Evolutionary conservation across 2,797 vertebrate genomes (phyloP).

Genomic region (Onychomys arenicola): DNA sequence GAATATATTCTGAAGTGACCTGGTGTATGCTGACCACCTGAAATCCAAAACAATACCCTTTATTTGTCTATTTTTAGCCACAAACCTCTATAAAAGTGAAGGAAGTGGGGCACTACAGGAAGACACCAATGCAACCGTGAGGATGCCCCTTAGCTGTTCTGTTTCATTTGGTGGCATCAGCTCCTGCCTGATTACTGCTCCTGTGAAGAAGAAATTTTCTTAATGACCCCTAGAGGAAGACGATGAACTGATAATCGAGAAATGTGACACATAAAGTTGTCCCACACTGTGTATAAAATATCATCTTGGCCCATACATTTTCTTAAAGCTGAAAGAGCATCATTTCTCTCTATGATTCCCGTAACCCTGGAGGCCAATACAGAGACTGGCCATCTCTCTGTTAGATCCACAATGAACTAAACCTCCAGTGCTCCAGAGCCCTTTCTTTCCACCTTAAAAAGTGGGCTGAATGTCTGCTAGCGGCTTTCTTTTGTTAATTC

Average conservation of each 20-base stretch:
- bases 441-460: neutral
- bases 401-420: conserved; percentile 4
- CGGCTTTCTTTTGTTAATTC: conserved; percentile 47
- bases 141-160: neutral
- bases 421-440: neutral
- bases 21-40: neutral
- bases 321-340: neutral
- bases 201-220: conserved; percentile 6
- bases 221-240: conserved; percentile 32
- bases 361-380: neutral
- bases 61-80: neutral
- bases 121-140: neutral
- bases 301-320: neutral
- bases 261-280: neutral
- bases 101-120: neutral
- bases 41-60: neutral
- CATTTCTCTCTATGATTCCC: neutral
- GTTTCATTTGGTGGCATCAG: conserved; percentile 6
- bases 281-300: neutral
- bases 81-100: neutral
- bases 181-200: conserved; percentile 4
- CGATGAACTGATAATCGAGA: conserved; percentile 59
- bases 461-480: conserved; percentile 4
- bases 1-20: conserved; percentile 36
- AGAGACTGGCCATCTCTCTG: neutral